Conservation (phyloP, 2,797 vertebrate species). For the Xyrichtys novacula region DNA sequence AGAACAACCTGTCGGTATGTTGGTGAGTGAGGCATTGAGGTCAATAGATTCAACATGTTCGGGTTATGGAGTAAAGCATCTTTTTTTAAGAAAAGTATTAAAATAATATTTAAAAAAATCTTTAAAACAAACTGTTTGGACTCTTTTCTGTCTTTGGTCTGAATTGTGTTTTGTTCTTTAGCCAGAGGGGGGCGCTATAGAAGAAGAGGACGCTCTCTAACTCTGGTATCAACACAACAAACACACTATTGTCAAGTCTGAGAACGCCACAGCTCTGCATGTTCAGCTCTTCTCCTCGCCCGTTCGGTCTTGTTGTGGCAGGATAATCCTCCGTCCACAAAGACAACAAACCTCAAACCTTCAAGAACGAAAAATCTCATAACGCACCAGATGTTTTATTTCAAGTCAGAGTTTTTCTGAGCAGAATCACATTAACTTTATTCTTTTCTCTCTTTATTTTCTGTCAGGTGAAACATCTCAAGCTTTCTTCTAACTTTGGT, state of each 20-base stretch:
- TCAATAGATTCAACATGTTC: conserved; percentile 88
- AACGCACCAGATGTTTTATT: too few relatives aligned
- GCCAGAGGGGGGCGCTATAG: conserved; percentile 24
- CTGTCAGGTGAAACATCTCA: too few relatives aligned
- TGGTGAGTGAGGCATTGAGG: conserved; percentile 79
- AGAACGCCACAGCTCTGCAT: not conserved
- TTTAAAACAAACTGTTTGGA: not conserved
- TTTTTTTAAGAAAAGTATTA: conserved; percentile 86
- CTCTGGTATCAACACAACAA: not conserved
- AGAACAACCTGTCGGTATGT: conserved; percentile 85
- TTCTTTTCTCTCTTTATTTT: too few relatives aligned
- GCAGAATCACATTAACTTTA: too few relatives aligned
- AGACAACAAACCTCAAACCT: too few relatives aligned
- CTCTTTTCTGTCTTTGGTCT: not conserved
- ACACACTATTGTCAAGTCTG: not conserved
- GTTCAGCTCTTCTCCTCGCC: not conserved
- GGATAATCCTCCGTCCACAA: too few relatives aligned
- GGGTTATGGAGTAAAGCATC: conserved; percentile 88
- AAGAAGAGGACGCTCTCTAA: not conserved
- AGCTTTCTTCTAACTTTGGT: too few relatives aligned
- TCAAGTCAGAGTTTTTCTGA: too few relatives aligned
- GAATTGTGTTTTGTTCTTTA: not conserved
- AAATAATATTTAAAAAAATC: conserved; percentile 79
- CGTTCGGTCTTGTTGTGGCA: too few relatives aligned
- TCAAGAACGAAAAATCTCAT: too few relatives aligned